A percentile compares a stretch with the other conserved stretches of the same genome.
phyloP scores from a whole-genome alignment of 1,140 invertebrate species.

The Nylanderia fulva region DNA sequence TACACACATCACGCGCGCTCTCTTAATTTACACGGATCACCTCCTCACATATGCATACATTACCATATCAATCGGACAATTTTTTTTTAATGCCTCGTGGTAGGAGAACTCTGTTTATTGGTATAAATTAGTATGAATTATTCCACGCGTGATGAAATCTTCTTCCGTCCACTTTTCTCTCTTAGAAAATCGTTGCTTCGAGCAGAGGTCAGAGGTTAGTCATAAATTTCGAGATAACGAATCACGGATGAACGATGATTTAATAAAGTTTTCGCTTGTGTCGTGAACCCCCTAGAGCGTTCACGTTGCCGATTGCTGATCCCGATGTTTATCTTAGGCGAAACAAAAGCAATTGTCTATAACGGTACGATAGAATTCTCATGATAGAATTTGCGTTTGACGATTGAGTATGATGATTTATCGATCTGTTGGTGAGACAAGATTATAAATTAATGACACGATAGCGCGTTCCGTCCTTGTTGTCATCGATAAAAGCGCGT shows the following conservation, averaged over 20 bases:
- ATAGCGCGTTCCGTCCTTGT: constrained; percentile 10
- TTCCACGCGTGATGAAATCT: background rate
- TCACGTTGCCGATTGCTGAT: background rate
- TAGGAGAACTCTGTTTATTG: background rate
- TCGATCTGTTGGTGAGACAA: constrained; percentile 4
- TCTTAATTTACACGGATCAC: background rate
- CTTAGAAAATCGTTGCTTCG: background rate
- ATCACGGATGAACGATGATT: constrained; percentile 16
- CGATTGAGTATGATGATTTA: background rate
- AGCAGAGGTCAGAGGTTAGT: background rate
- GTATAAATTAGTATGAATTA: background rate
- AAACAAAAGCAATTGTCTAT: constrained; percentile 31
- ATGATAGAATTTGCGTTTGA: constrained; percentile 18
- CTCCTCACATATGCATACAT: background rate
- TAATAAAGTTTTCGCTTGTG: constrained; percentile 32
- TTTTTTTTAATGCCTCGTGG: background rate
- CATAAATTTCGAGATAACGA: background rate
- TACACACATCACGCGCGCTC: background rate
- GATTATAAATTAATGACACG: constrained; percentile 28
- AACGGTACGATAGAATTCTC: background rate
- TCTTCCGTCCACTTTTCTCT: constrained; percentile 1
- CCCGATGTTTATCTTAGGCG: constrained; percentile 17
- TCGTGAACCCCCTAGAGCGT: constrained; percentile 13
- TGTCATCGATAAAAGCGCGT: constrained; percentile 46
- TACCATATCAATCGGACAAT: background rate